Conservation (phyloP, 2,888 invertebrate species). For the Coelinius sp. region DNA sequence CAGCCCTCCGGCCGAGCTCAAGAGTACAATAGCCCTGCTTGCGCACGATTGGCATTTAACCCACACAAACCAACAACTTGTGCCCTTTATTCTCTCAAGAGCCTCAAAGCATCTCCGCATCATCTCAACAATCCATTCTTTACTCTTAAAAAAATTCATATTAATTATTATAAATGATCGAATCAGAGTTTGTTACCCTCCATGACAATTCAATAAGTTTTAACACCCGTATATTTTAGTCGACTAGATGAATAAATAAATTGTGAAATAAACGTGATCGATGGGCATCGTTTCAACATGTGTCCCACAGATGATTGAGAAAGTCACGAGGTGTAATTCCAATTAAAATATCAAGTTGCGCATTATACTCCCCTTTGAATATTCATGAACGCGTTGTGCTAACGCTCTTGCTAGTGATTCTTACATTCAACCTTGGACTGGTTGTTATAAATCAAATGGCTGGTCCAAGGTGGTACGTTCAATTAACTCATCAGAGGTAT, state of each 20-base stretch:
- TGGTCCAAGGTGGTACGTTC: constrained; percentile 47
- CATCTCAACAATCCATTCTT: background rate
- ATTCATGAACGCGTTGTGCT: constrained; percentile 44
- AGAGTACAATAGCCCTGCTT: constrained; percentile 56
- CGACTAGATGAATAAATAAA: background rate
- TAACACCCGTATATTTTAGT: background rate
- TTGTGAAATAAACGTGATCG: background rate
- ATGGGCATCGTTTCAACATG: constrained; percentile 46
- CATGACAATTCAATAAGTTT: constrained; percentile 35
- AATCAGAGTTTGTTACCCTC: constrained; percentile 32
- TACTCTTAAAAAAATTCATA: background rate
- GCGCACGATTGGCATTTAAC: constrained; percentile 61
- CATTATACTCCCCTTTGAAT: constrained; percentile 51
- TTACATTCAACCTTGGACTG: constrained; percentile 25
- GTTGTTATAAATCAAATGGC: constrained; percentile 50
- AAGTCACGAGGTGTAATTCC: constrained; percentile 48
- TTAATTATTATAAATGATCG: constrained; percentile 41
- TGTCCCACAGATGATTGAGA: constrained; percentile 44
- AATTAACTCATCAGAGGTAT: constrained; percentile 52
- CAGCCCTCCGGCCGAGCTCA: constrained; percentile 51
- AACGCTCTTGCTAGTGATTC: constrained; percentile 15
- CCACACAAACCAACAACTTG: constrained; percentile 50
- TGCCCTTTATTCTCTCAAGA: constrained; percentile 40
- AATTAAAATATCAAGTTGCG: constrained; percentile 51
- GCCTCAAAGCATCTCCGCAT: background rate